phyloP scores from a whole-genome alignment of 2,113 vertebrate species.

The Hippocampus barbouri region DNA sequence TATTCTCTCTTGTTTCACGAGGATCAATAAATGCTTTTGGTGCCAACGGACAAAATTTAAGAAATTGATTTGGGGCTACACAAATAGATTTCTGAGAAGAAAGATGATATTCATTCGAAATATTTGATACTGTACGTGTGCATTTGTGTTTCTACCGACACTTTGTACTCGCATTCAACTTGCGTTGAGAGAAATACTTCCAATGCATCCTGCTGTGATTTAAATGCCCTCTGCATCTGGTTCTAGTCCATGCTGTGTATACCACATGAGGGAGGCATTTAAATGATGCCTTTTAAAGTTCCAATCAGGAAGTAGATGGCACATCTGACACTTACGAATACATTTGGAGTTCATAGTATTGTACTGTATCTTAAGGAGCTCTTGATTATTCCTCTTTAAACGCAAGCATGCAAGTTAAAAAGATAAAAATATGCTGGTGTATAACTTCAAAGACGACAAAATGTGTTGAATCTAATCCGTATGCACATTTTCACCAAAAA shows the following conservation, averaged over 20 bases:
- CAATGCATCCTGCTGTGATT: slow-evolving; percentile 20
- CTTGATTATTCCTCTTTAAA: neutral
- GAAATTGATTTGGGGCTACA: neutral
- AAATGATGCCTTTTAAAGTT: slow-evolving; percentile 49
- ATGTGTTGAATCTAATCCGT: too few species aligned
- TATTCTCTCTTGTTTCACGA: neutral
- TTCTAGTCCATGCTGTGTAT: slow-evolving; percentile 42
- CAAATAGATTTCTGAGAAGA: neutral
- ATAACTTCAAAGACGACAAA: too few species aligned
- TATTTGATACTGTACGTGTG: neutral
- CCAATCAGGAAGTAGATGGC: slow-evolving; percentile 1
- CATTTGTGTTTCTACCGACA: neutral
- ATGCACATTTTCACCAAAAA: too few species aligned
- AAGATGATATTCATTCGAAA: neutral
- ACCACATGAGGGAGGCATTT: slow-evolving; percentile 48
- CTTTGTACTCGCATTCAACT: neutral
- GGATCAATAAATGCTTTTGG: neutral
- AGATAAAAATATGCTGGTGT: too few species aligned
- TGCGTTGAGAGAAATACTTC: neutral
- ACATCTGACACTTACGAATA: neutral
- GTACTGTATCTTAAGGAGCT: neutral
- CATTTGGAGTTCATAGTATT: neutral
- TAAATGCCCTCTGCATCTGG: slow-evolving; percentile 44
- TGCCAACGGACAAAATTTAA: neutral
- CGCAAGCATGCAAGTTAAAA: too few species aligned